Conservation (phyloP, 2,797 vertebrate genomes). For the Phyllotis vaccarum region DNA sequence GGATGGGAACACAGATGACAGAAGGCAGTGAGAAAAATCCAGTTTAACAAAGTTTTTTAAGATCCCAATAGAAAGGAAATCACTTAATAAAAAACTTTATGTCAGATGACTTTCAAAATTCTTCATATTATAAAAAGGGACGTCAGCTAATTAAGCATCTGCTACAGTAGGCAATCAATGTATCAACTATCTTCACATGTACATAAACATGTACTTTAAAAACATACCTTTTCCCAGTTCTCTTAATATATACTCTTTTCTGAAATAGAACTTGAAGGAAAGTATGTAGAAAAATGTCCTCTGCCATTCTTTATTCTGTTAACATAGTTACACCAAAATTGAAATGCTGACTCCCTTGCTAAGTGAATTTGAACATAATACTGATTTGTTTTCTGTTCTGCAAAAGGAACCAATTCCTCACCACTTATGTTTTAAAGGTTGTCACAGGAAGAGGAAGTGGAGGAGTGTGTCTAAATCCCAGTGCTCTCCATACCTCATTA, state of each 20-base stretch:
- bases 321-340: slow-evolving; percentile 14
- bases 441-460: background rate
- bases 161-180: background rate
- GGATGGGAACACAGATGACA: background rate
- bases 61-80: background rate
- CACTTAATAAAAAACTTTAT: background rate
- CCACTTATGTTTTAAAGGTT: background rate
- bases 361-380: background rate
- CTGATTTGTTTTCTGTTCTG: slow-evolving; percentile 5
- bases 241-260: background rate
- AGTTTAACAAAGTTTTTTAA: background rate
- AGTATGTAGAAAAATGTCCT: background rate
- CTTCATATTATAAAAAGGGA: background rate
- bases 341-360: background rate
- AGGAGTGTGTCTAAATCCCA: background rate
- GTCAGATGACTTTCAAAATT: slow-evolving; percentile 15
- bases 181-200: background rate
- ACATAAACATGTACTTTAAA: background rate
- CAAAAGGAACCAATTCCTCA: background rate
- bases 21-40: background rate
- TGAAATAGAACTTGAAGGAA: background rate
- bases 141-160: slow-evolving; percentile 4
- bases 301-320: background rate
- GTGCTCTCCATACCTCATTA: background rate
- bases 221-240: background rate